These are phyloP conservation scores for Pelecanoides urinatrix DNA, from an alignment of 2,113 vertebrate genomes.

Conservation along the genomic window DNA sequence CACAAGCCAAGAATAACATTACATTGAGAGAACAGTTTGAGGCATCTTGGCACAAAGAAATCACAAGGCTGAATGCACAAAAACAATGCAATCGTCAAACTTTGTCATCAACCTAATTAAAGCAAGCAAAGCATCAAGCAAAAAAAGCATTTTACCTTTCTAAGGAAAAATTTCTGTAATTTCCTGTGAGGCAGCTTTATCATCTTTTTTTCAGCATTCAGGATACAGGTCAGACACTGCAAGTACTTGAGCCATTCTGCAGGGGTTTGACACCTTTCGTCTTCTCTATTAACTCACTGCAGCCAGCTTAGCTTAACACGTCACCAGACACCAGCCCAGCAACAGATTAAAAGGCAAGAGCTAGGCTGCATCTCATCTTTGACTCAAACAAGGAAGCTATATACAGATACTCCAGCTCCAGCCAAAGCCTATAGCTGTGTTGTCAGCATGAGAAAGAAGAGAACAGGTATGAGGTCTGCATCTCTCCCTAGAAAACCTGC, in stretches of 20 bases:
- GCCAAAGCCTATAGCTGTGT: background rate
- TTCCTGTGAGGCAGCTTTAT: conserved; percentile 60
- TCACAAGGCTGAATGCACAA: background rate
- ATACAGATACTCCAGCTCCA: background rate
- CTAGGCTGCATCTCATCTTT: conserved; percentile 42
- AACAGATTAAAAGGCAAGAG: conserved; percentile 43
- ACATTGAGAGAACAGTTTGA: background rate
- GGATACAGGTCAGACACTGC: background rate
- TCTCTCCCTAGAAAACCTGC: background rate
- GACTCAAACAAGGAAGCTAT: background rate
- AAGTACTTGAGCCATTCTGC: conserved; percentile 37
- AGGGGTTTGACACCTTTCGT: conserved; percentile 39
- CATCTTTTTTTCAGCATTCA: conserved; percentile 31
- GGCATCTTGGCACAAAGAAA: background rate
- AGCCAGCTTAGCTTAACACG: conserved; percentile 47
- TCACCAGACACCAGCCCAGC: conserved; percentile 28
- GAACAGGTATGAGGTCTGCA: background rate
- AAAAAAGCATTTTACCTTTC: conserved; percentile 61
- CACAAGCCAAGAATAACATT: background rate
- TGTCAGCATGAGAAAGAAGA: background rate
- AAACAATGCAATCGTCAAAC: conserved; percentile 2
- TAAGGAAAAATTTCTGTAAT: conserved; percentile 66
- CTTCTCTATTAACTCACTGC: conserved; percentile 18
- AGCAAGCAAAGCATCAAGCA: background rate
- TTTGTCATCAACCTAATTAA: background rate